Conservation (phyloP, 2,797 vertebrate species). For the Bovichtus variegatus region DNA sequence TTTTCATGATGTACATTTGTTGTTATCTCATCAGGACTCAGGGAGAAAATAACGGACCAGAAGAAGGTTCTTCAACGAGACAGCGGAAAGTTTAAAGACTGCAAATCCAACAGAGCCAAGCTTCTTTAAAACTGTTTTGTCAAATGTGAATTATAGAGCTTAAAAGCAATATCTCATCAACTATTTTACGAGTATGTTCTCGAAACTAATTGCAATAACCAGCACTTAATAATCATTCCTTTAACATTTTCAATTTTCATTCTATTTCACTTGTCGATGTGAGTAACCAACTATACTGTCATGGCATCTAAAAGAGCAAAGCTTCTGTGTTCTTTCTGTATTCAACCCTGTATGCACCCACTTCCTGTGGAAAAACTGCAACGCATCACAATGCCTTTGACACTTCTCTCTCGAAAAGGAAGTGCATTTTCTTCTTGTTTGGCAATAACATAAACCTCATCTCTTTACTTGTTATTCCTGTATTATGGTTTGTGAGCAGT, state of each 20-base stretch:
- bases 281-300: fast-evolving
- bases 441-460: neutral
- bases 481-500: conserved; percentile 49
- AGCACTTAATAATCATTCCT: neutral
- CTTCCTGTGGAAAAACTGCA: conserved; percentile 34
- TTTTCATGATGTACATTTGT: neutral
- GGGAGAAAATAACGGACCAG: conserved; percentile 76
- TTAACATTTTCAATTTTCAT: neutral
- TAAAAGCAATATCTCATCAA: conserved; percentile 40
- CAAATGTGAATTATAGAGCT: conserved; percentile 15
- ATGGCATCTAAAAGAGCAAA: neutral
- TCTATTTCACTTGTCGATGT: neutral
- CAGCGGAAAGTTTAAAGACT: conserved; percentile 79
- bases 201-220: conserved; percentile 30
- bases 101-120: neutral
- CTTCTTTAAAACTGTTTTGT: conserved; percentile 6
- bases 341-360: neutral
- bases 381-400: neutral
- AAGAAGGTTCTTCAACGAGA: conserved; percentile 71
- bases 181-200: conserved; percentile 12
- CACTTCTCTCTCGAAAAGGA: neutral
- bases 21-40: conserved; percentile 77
- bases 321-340: neutral
- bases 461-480: neutral
- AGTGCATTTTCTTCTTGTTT: neutral